Percentiles rank a stretch among this genome's conserved stretches.
These are phyloP conservation scores for Brachyptera putata DNA, from an alignment of 2,888 invertebrate species.

Conservation along the genomic window DNA sequence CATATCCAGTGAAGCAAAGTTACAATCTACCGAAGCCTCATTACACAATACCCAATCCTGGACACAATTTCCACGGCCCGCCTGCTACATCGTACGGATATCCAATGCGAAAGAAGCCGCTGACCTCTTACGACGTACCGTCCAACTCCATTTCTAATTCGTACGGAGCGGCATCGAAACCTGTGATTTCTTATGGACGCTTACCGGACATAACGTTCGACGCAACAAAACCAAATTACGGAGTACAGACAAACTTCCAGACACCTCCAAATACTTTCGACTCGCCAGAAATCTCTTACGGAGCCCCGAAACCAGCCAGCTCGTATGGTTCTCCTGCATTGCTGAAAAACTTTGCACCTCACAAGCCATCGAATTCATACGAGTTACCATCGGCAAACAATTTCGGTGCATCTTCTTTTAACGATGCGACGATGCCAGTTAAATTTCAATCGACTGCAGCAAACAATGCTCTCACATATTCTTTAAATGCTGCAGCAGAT, in stretches of 20 bases:
- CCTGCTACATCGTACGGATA: background rate
- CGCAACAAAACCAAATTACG: too few relatives aligned
- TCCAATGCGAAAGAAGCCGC: background rate
- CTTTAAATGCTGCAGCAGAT: too few relatives aligned
- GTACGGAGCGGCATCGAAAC: background rate
- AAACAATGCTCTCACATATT: too few relatives aligned
- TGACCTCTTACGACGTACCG: slow-evolving; percentile 5
- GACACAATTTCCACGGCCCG: background rate
- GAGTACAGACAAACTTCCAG: background rate
- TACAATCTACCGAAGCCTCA: slow-evolving; percentile 31
- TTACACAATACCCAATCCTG: slow-evolving; percentile 33
- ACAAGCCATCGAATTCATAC: too few relatives aligned
- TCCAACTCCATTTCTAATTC: background rate
- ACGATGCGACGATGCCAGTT: too few relatives aligned
- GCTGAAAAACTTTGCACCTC: background rate
- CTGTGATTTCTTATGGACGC: too few relatives aligned
- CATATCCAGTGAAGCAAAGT: slow-evolving; percentile 31
- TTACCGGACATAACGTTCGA: too few relatives aligned
- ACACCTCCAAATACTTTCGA: background rate
- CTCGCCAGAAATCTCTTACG: background rate
- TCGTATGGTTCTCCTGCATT: background rate
- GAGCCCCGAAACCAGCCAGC: slow-evolving; percentile 7
- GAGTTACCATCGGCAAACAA: too few relatives aligned
- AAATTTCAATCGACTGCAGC: too few relatives aligned
- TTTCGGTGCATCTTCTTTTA: too few relatives aligned